Percentiles rank a stretch among this genome's conserved stretches.
These are phyloP conservation scores for Psittacara wagleri DNA, from an alignment of 2,113 vertebrate species.

Conservation along the genomic window DNA sequence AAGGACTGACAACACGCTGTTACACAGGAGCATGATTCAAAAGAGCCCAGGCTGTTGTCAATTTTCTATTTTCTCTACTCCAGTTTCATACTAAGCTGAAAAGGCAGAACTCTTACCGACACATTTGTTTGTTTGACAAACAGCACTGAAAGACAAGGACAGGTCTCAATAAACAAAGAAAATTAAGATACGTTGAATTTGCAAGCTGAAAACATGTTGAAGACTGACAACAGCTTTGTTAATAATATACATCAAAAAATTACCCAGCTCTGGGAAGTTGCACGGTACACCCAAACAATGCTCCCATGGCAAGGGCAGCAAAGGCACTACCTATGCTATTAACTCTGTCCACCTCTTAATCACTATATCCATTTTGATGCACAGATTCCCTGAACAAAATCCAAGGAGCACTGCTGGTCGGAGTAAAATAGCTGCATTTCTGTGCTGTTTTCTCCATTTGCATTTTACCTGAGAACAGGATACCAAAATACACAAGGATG, in stretches of 20 bases:
- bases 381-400: neutral
- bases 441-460: neutral
- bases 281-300: neutral
- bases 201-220: neutral
- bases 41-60: neutral
- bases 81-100: neutral
- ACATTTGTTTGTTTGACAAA: neutral
- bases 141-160: neutral
- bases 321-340: neutral
- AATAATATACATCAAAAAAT: neutral
- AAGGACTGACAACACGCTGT: neutral
- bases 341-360: neutral
- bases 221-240: neutral
- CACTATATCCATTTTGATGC: neutral
- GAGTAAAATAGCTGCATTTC: neutral
- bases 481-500: neutral
- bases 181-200: neutral
- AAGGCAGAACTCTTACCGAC: neutral
- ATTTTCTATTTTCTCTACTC: neutral
- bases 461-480: neutral
- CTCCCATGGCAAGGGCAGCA: neutral
- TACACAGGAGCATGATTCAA: neutral
- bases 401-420: neutral
- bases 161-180: neutral
- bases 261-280: neutral